A percentile compares a stretch with the other conserved stretches of the same genome.
Conservation (phyloP, 2,797 vertebrate species). For the Anas georgica region DNA sequence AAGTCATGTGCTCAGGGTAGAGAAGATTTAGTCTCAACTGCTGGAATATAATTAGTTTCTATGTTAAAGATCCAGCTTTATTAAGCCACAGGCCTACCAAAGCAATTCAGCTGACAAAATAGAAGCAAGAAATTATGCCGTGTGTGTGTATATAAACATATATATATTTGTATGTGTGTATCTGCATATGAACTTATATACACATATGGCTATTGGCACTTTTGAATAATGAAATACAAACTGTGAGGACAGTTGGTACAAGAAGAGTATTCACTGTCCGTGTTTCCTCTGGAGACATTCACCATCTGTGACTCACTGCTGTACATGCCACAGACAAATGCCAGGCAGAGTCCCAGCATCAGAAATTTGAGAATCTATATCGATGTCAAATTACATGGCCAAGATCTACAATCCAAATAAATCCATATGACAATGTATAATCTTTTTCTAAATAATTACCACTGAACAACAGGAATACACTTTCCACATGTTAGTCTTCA, state of each 20-base stretch:
- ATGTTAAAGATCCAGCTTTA: not conserved
- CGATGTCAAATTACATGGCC: not conserved
- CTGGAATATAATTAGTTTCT: not conserved
- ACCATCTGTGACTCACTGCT: not conserved
- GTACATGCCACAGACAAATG: not conserved
- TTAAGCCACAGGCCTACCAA: not conserved
- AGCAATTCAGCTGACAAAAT: not conserved
- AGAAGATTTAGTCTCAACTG: not conserved
- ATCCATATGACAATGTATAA: not conserved
- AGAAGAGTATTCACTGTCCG: not conserved
- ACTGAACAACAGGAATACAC: not conserved
- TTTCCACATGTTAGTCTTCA: not conserved
- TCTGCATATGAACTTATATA: not conserved
- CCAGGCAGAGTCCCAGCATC: not conserved
- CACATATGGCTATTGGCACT: not conserved
- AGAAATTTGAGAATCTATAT: not conserved
- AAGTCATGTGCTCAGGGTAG: not conserved
- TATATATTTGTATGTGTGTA: not conserved
- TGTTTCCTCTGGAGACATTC: not conserved
- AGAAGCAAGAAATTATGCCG: not conserved
- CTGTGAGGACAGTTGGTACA: not conserved
- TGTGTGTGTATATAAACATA: no score
- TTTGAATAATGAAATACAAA: not conserved
- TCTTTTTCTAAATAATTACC: not conserved
- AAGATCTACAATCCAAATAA: not conserved